Percentiles rank a stretch among this genome's conserved stretches.
Conservation (phyloP, 2,888 invertebrate genomes). For the Orthosia cruda region DNA sequence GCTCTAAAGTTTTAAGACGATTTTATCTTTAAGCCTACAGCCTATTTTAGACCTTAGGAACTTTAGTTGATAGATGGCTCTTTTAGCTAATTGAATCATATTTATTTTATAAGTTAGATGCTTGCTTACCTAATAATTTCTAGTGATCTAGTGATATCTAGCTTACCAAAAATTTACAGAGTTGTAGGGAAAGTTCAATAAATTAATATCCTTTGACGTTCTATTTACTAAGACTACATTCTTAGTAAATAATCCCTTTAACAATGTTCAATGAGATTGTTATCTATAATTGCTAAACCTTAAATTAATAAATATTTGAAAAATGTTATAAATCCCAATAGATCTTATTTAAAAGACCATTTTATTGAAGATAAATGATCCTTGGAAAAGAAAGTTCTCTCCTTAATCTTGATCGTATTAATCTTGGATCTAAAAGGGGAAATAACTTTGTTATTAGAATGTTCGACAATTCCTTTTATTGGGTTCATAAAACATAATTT, state of each 20-base stretch:
- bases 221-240: too few species aligned
- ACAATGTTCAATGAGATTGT: slow-evolving; percentile 4
- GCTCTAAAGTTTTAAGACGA: slow-evolving; percentile 53
- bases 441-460: slow-evolving; percentile 47
- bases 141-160: not conserved
- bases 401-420: slow-evolving; percentile 49
- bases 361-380: slow-evolving; percentile 45
- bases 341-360: slow-evolving; percentile 33
- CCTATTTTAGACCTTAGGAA: slow-evolving; percentile 24
- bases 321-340: slow-evolving; percentile 17
- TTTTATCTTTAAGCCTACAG: slow-evolving; percentile 38
- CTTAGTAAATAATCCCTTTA: not conserved
- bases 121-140: not conserved
- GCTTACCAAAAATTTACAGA: not conserved
- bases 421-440: slow-evolving; percentile 47
- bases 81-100: slow-evolving; percentile 7
- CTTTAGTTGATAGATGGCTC: slow-evolving; percentile 33
- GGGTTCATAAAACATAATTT: not conserved
- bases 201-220: not conserved
- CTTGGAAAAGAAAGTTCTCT: slow-evolving; percentile 32
- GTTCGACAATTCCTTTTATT: slow-evolving; percentile 41
- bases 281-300: slow-evolving; percentile 1
- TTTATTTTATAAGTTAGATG: not conserved
- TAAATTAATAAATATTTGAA: slow-evolving; percentile 22
- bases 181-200: not conserved